Percentiles rank a stretch among this genome's conserved stretches.
phyloP scores from a whole-genome alignment of 2,797 vertebrate genomes.

The Triplophysa bombifrons region DNA sequence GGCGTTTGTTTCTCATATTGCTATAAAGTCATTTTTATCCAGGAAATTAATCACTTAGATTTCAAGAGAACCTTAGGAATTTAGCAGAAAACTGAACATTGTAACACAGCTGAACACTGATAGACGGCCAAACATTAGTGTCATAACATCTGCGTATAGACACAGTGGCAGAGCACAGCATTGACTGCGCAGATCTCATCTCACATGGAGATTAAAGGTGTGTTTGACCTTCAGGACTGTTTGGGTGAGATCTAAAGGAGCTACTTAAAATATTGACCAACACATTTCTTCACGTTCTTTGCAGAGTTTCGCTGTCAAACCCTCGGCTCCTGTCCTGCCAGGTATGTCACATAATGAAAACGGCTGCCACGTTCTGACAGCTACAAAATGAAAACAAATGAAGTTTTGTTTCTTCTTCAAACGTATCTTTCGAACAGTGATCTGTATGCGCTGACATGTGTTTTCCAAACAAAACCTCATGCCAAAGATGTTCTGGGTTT shows the following conservation, averaged over 20 bases:
- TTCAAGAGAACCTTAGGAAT: too few relatives aligned
- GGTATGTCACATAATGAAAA: slow-evolving; percentile 9
- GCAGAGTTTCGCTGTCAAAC: neutral
- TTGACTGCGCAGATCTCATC: slow-evolving; percentile 28
- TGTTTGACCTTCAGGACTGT: too few relatives aligned
- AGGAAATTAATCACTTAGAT: too few relatives aligned
- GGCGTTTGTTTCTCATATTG: too few relatives aligned
- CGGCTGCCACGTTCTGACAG: neutral
- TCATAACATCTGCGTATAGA: neutral
- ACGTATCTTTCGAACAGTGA: neutral
- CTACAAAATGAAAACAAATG: neutral
- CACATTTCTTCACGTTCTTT: too few relatives aligned
- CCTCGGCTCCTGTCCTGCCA: slow-evolving; percentile 5
- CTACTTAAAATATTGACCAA: too few relatives aligned
- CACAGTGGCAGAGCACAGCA: neutral
- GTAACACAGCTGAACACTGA: neutral
- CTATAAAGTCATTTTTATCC: too few relatives aligned
- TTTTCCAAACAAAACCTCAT: neutral
- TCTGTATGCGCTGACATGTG: neutral
- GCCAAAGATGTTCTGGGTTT: neutral
- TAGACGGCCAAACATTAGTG: neutral
- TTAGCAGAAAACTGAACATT: neutral
- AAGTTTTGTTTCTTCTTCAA: neutral
- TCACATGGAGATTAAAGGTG: slow-evolving; percentile 10
- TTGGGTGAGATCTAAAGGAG: too few relatives aligned